phyloP scores from a whole-genome alignment of 2,113 vertebrate species.

The Trogon surrucura region DNA sequence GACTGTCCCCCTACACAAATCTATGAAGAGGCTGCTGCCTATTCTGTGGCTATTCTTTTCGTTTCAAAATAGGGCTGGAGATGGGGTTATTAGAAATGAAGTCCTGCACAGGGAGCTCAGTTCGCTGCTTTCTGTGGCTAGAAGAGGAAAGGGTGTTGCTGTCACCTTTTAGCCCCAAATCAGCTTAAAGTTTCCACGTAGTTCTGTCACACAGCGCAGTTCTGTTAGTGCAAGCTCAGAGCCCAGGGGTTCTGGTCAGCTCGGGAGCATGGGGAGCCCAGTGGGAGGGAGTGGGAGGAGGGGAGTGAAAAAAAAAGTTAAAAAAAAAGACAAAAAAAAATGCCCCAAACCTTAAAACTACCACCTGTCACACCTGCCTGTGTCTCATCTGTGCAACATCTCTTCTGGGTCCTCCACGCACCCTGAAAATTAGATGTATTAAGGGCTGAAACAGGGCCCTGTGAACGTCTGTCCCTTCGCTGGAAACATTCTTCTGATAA shows the following conservation, averaged over 20 bases:
- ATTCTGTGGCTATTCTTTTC: neutral
- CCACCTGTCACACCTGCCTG: too few relatives aligned
- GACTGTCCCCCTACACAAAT: neutral
- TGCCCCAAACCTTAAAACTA: neutral
- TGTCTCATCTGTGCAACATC: neutral
- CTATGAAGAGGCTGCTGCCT: neutral
- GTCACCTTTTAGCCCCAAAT: neutral
- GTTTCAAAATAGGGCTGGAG: neutral
- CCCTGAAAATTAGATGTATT: neutral
- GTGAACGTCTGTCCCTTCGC: neutral
- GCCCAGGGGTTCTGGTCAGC: neutral
- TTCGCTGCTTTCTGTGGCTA: neutral
- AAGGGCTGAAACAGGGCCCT: neutral
- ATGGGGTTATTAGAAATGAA: neutral
- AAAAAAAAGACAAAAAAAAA: too few relatives aligned
- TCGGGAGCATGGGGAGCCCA: neutral
- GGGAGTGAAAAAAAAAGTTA: neutral
- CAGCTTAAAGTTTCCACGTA: neutral
- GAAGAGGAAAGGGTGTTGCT: neutral
- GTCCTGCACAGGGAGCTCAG: neutral
- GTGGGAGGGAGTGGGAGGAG: neutral
- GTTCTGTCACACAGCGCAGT: neutral
- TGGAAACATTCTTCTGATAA: neutral
- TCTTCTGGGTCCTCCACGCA: neutral
- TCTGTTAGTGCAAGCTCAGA: neutral